Conservation (phyloP, 2,797 vertebrate species). For the Crocodylus rhombifer region DNA sequence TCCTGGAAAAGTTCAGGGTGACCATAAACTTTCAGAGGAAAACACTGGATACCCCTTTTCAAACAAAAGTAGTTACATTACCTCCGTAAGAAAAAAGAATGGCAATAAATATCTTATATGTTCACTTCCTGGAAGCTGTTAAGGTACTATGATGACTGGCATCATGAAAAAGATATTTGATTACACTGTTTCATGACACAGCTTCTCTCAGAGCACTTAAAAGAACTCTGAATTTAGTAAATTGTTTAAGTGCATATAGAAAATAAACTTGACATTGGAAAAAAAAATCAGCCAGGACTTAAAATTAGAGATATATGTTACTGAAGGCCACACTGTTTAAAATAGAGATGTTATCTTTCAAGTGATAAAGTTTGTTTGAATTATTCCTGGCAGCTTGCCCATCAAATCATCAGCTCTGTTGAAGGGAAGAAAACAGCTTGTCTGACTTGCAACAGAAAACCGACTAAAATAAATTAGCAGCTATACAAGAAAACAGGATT, state of each 20-base stretch:
- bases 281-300: background rate
- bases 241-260: conserved; percentile 50
- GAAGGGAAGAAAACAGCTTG: background rate
- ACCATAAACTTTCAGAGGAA: too few species aligned
- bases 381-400: background rate
- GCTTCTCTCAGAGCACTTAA: background rate
- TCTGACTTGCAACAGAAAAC: background rate
- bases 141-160: background rate
- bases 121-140: background rate
- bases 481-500: background rate
- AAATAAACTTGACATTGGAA: conserved; percentile 32
- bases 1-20: background rate
- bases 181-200: background rate
- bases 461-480: conserved; percentile 6
- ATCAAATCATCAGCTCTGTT: background rate
- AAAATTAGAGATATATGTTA: background rate
- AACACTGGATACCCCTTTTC: too few species aligned
- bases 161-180: background rate
- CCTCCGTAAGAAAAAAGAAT: too few species aligned
- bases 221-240: background rate
- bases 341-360: conserved; percentile 35
- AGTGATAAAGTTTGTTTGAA: conserved; percentile 27
- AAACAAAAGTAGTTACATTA: too few species aligned
- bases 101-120: background rate
- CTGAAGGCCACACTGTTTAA: conserved; percentile 38